A percentile compares a stretch with the other conserved stretches of the same genome.
Evolutionary conservation across 2,113 vertebrate species (phyloP).

Genomic region (Arvicanthis niloticus): DNA sequence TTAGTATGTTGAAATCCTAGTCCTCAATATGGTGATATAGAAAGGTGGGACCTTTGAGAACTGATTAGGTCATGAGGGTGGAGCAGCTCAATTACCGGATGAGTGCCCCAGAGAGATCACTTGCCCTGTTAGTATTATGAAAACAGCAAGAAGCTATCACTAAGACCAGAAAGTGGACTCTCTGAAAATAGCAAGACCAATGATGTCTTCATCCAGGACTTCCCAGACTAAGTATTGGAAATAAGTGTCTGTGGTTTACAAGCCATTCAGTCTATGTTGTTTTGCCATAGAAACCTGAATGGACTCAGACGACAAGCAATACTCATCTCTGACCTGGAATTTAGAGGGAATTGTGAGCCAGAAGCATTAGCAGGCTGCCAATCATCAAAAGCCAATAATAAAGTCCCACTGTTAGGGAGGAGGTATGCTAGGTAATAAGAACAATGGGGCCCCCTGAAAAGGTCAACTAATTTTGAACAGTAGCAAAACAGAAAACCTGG

Average conservation of each 20-base stretch:
- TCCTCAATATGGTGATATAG: background rate
- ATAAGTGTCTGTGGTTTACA: background rate
- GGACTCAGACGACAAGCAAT: constrained; percentile 21
- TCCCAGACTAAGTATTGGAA: background rate
- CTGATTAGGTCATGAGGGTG: background rate
- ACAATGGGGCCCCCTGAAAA: background rate
- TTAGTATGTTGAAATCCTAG: background rate
- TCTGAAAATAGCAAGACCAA: background rate
- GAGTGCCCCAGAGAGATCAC: background rate
- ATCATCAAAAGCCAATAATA: constrained; percentile 13
- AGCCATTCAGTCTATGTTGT: background rate
- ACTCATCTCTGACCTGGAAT: background rate
- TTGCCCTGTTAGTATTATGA: background rate
- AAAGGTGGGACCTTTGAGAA: background rate
- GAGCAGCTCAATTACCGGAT: background rate
- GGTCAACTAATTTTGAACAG: background rate
- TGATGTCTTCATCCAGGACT: background rate
- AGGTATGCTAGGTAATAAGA: background rate
- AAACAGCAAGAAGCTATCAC: background rate
- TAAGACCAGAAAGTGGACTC: background rate
- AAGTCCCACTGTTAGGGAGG: background rate
- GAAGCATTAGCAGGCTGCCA: background rate
- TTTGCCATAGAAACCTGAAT: constrained; percentile 37
- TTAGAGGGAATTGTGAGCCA: constrained; percentile 16
- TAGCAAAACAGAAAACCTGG: background rate